These are phyloP conservation scores for Herpailurus yagouaroundi DNA, from an alignment of 2,113 vertebrate species.

Conservation along the genomic window DNA sequence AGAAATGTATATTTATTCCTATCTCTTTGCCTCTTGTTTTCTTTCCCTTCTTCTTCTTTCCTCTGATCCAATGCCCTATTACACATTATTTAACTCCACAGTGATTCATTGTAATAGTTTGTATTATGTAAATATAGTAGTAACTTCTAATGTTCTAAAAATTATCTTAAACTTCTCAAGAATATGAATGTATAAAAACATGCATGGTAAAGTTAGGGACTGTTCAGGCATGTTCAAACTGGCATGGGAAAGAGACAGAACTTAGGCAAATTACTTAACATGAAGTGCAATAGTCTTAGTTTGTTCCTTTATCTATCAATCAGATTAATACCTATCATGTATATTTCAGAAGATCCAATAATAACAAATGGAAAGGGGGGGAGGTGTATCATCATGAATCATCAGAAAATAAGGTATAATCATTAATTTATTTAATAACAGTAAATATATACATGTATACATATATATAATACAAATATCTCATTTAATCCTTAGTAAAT, in stretches of 20 bases:
- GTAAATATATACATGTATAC: neutral
- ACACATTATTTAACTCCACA: neutral
- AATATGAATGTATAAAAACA: neutral
- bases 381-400: neutral
- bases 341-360: neutral
- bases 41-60: neutral
- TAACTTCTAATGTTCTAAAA: neutral
- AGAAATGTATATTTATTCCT: conserved; percentile 11
- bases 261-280: neutral
- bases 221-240: neutral
- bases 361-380: neutral
- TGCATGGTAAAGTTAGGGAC: neutral
- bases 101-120: neutral
- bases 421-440: neutral
- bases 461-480: no score
- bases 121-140: neutral
- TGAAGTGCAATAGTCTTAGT: neutral
- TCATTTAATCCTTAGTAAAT: neutral
- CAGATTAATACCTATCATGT: neutral
- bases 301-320: neutral
- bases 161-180: neutral
- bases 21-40: neutral
- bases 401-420: neutral
- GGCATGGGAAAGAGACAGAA: neutral
- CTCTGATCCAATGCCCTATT: neutral